These are phyloP conservation scores for Lynx canadensis DNA, from an alignment of 2,113 vertebrate genomes.

Conservation along the genomic window DNA sequence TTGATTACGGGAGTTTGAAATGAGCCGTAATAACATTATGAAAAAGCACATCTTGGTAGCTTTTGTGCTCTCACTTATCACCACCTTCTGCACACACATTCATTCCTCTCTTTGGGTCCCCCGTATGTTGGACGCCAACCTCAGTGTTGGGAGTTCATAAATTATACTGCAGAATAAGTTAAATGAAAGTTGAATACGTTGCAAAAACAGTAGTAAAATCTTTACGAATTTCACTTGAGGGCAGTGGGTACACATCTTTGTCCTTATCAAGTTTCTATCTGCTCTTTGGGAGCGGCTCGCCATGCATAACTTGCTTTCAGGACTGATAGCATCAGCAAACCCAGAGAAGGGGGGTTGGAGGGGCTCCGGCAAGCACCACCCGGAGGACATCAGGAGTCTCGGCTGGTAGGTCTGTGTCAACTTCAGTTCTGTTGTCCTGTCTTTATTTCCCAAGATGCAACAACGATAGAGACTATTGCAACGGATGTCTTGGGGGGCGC, in stretches of 20 bases:
- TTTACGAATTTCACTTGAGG: constrained; percentile 53
- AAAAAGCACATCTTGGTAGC: constrained; percentile 69
- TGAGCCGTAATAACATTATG: neutral
- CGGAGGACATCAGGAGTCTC: neutral
- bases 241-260: neutral
- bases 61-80: constrained; percentile 49
- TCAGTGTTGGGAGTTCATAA: constrained; percentile 12
- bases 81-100: constrained; percentile 6
- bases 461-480: neutral
- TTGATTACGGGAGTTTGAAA: constrained; percentile 65
- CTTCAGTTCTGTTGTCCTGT: neutral
- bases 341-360: neutral
- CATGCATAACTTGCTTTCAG: neutral
- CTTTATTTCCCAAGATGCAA: neutral
- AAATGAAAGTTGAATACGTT: neutral
- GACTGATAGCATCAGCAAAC: neutral
- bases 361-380: no score
- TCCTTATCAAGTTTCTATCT: neutral
- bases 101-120: constrained; percentile 58
- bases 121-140: neutral
- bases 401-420: neutral
- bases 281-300: neutral
- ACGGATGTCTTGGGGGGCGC: no score
- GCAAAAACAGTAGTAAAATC: constrained; percentile 11
- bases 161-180: neutral